Conservation (phyloP, 2,888 invertebrate genomes). For the Yponomeuta malinellus region DNA sequence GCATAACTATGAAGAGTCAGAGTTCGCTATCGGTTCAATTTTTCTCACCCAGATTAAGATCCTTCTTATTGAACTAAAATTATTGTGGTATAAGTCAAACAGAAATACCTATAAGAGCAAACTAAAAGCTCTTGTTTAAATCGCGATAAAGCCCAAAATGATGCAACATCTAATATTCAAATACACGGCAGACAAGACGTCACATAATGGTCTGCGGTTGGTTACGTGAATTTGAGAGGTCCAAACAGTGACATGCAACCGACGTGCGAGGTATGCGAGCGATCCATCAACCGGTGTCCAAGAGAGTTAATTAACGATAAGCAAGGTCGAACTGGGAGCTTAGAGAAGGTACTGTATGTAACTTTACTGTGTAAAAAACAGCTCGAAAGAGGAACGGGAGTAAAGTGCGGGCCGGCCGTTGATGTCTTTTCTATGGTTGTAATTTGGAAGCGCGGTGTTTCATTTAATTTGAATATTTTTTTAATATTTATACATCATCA, state of each 20-base stretch:
- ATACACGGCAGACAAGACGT: not conserved
- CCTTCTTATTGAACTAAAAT: too few species aligned
- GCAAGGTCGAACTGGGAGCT: conserved; percentile 51
- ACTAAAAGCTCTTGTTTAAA: not conserved
- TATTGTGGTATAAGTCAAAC: too few species aligned
- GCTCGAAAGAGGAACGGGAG: not conserved
- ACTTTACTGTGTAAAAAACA: not conserved
- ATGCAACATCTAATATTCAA: not conserved
- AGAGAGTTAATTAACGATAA: conserved; percentile 65
- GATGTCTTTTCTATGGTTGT: not conserved
- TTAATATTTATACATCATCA: too few species aligned
- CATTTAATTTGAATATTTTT: not conserved
- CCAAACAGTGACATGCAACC: conserved; percentile 9
- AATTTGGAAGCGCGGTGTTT: not conserved
- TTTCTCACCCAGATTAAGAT: too few species aligned
- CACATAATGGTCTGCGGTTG: conserved; percentile 1
- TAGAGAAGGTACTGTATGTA: conserved; percentile 10
- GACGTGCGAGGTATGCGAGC: conserved; percentile 32
- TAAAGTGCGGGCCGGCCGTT: not conserved
- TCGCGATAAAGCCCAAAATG: not conserved
- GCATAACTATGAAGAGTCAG: too few species aligned
- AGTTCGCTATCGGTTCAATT: too few species aligned
- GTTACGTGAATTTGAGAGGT: conserved; percentile 13
- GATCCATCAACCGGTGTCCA: conserved; percentile 63
- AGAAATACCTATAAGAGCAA: too few species aligned